These are phyloP conservation scores for Tauraco hartlaubi DNA, from an alignment of 2,797 vertebrate species.

Conservation along the genomic window DNA sequence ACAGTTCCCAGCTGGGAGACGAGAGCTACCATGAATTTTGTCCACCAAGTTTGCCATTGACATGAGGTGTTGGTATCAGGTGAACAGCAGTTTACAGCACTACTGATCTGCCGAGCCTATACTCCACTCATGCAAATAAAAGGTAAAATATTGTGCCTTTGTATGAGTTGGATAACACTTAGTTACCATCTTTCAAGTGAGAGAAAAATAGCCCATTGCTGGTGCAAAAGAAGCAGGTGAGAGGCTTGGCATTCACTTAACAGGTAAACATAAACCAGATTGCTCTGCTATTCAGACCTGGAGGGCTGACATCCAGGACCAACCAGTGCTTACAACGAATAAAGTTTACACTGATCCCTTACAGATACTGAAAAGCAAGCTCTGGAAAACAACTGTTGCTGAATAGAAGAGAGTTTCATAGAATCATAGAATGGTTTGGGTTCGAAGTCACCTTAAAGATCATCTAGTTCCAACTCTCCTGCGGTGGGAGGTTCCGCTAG, in stretches of 20 bases:
- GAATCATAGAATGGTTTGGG: too few species aligned
- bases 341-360: not conserved
- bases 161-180: not conserved
- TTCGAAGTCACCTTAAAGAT: too few species aligned
- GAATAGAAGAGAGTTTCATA: not conserved
- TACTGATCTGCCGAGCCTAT: fast-evolving
- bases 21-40: not conserved
- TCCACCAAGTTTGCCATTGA: not conserved
- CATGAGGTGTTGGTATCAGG: not conserved
- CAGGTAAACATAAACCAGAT: not conserved
- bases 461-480: too few species aligned
- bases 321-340: not conserved
- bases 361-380: not conserved
- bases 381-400: not conserved
- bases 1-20: not conserved
- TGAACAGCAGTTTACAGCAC: not conserved
- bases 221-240: not conserved
- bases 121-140: not conserved
- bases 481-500: too few species aligned
- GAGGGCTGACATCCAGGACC: not conserved
- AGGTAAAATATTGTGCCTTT: not conserved
- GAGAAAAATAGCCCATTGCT: not conserved
- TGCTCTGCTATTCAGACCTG: not conserved
- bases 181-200: not conserved
- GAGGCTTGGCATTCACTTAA: not conserved